Evolutionary conservation across 2,113 vertebrate genomes (phyloP), one percentile per base, ranked within the genome.

Genomic region (Gallinago media): DNA sequence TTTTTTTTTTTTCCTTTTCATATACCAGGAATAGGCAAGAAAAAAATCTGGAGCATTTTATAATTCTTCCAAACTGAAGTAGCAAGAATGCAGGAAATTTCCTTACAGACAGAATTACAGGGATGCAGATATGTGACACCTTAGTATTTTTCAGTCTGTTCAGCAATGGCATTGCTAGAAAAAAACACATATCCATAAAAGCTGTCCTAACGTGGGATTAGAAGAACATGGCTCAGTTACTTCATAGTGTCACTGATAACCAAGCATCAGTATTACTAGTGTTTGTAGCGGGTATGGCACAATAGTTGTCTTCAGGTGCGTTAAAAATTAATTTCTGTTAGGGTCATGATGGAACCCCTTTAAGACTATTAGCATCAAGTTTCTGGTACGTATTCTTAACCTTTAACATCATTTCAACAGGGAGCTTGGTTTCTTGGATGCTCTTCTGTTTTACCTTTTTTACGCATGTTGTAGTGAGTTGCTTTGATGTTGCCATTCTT

Each of bases 401-500:
- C 1, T 73, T 77, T 74, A 44, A 67, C 27, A 59, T 42, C 1
- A 55, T 74, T 95, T 83, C 47, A 63, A 32, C 5, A 8, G 3
- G 16, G 18, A 50, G 6, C 17, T n/a, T 91, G 11, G 2, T 23
- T 92, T 78, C 29, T 70, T 38, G 11, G 8, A 8, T 47, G 23
- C 15, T 49, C 4, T 17, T 83, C 32, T 63, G 6, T 61, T 75
- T 78, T 84, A 6, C 10, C 7, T 74, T 86, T 86, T 71, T 3
- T 22, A 52, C 0, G 0, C 21, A 49, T 0, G 0, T 47, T 68
- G 5, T 14, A 63, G 11, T 12, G 31, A 71, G 15, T 14, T 76
- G 19, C 47, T 63, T 55, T 68, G n/a, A 19, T 29, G 16, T 9
- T 59, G 32, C 3, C 71, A 8, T 4, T 79, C 40, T 49, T 74